A percentile compares a stretch with the other conserved stretches of the same genome.
phyloP scores from a whole-genome alignment of 2,888 invertebrate genomes.

The Chloroclysta siterata region DNA sequence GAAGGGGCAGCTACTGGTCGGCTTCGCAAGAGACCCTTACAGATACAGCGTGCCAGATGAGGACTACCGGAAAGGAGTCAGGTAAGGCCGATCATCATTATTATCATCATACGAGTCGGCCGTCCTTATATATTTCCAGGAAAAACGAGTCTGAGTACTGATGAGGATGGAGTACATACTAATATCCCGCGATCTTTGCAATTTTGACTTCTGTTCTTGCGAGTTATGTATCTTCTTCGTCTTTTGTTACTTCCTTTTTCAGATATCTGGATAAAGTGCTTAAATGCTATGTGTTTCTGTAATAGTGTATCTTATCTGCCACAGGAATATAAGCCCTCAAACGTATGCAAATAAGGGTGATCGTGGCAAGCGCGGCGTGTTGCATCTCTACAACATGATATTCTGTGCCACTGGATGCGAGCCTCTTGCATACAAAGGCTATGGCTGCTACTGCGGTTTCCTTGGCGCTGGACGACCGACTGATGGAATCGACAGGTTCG shows the following conservation, averaged over 20 bases:
- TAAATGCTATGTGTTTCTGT: too few species aligned
- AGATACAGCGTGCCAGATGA: slow-evolving; percentile 71
- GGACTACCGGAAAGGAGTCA: slow-evolving; percentile 70
- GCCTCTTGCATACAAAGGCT: slow-evolving; percentile 92
- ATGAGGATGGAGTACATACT: too few species aligned
- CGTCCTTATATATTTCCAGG: too few species aligned
- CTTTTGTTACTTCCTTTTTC: too few species aligned
- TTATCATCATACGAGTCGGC: too few species aligned
- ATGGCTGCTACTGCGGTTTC: slow-evolving; percentile 96
- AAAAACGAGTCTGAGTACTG: too few species aligned
- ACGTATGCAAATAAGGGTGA: slow-evolving; percentile 60
- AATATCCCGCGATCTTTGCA: too few species aligned
- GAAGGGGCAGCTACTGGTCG: slow-evolving; percentile 61
- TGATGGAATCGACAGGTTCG: slow-evolving; percentile 92
- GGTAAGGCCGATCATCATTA: slow-evolving; percentile 49
- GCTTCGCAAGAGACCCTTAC: slow-evolving; percentile 73
- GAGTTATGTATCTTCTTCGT: too few species aligned
- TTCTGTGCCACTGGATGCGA: slow-evolving; percentile 94
- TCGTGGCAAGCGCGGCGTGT: slow-evolving; percentile 89
- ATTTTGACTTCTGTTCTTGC: too few species aligned
- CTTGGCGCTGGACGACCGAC: slow-evolving; percentile 91
- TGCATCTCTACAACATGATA: slow-evolving; percentile 94
- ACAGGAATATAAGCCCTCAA: slow-evolving; percentile 64
- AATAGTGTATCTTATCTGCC: slow-evolving; percentile 24
- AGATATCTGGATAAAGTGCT: too few species aligned